A percentile compares a stretch with the other conserved stretches of the same genome.
These are phyloP conservation scores for Aelia acuminata DNA, from an alignment of 2,888 invertebrate genomes.

Conservation along the genomic window DNA sequence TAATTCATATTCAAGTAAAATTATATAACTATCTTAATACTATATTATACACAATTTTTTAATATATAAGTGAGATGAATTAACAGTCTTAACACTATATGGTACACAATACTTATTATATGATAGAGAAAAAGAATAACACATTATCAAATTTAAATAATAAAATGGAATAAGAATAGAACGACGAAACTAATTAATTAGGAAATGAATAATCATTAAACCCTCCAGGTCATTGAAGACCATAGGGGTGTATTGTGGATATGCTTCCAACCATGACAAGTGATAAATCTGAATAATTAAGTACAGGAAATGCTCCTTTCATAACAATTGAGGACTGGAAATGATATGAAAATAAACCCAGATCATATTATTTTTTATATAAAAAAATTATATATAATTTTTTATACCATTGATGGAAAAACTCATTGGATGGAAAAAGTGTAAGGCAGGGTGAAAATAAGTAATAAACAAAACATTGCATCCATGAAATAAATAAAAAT, in stretches of 20 bases:
- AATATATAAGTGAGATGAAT: background rate
- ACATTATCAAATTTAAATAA: background rate
- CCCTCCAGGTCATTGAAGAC: background rate
- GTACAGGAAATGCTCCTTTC: slow-evolving; percentile 53
- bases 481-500: background rate
- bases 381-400: too few species aligned
- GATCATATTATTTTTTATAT: background rate
- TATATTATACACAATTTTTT: background rate
- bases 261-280: slow-evolving; percentile 55
- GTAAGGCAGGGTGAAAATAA: too few species aligned
- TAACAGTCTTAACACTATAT: background rate
- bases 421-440: too few species aligned
- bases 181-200: background rate
- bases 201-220: slow-evolving; percentile 25
- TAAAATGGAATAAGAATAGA: background rate
- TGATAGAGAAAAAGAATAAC: background rate
- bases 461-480: too few species aligned
- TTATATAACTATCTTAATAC: background rate
- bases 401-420: too few species aligned
- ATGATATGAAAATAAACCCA: background rate
- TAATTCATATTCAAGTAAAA: background rate
- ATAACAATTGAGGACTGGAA: background rate
- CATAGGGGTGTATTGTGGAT: slow-evolving; percentile 56
- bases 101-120: background rate
- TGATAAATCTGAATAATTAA: slow-evolving; percentile 53